These are phyloP conservation scores for Drosophila sechellia DNA, from an alignment of 1,140 invertebrate species.

Conservation along the genomic window DNA sequence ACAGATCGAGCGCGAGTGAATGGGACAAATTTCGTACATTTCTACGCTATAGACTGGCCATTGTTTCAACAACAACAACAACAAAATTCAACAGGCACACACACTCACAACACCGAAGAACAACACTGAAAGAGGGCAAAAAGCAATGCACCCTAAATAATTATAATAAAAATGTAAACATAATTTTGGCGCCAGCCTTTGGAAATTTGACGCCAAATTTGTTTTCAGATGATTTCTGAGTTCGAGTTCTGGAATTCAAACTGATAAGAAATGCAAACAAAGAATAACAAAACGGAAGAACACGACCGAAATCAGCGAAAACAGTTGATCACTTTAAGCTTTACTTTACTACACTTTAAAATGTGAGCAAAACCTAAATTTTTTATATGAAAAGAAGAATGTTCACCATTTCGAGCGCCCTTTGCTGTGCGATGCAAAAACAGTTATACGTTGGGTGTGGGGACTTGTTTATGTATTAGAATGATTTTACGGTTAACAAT, in stretches of 20 bases:
- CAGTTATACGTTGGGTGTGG: constrained; percentile 24
- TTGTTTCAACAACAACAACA: constrained; percentile 2
- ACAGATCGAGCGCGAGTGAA: constrained; percentile 26
- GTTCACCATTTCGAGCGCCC: not conserved
- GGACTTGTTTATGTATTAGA: constrained; percentile 15
- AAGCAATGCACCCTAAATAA: constrained; percentile 33
- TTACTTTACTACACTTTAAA: too few species aligned
- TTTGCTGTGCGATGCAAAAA: not conserved
- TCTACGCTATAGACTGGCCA: constrained; percentile 17
- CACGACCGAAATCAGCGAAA: constrained; percentile 24
- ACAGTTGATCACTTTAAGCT: not conserved
- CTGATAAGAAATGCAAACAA: constrained; percentile 43
- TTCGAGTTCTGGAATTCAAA: constrained; percentile 9
- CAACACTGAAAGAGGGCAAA: constrained; percentile 17
- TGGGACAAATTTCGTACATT: constrained; percentile 37
- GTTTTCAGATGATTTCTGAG: constrained; percentile 13
- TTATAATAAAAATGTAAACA: constrained; percentile 28
- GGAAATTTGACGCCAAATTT: constrained; percentile 68
- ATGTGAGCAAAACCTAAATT: too few species aligned
- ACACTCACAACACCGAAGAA: constrained; percentile 7
- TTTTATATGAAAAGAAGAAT: not conserved
- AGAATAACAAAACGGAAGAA: not conserved
- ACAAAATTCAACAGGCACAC: constrained; percentile 11
- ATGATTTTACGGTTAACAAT: constrained; percentile 51
- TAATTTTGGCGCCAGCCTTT: constrained; percentile 47